phyloP scores from a whole-genome alignment of 2,113 vertebrate species.

The Jaculus jaculus region DNA sequence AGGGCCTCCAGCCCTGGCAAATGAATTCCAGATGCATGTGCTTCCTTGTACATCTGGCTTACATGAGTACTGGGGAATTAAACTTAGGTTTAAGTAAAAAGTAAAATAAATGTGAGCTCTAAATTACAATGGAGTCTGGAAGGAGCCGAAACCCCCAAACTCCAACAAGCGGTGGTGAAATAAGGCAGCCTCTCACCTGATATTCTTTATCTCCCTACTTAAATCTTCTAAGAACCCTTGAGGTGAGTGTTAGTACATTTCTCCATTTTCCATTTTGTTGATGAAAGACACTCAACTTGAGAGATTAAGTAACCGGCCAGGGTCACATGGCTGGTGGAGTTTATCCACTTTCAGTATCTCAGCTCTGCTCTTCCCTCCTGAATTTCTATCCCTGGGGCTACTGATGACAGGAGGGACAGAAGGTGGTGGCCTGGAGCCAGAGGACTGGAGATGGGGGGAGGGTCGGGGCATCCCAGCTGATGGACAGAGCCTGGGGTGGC shows the following conservation, averaged over 20 bases:
- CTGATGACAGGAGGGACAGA: not conserved
- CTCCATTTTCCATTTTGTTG: not conserved
- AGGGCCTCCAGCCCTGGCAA: too few relatives aligned
- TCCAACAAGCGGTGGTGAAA: not conserved
- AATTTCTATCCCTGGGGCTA: not conserved
- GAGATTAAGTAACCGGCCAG: not conserved
- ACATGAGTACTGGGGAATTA: too few relatives aligned
- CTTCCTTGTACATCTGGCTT: too few relatives aligned
- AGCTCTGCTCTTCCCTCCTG: not conserved
- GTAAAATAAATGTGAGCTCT: too few relatives aligned
- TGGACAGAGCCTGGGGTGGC: not conserved
- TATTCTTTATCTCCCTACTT: not conserved
- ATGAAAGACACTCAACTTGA: not conserved
- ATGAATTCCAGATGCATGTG: too few relatives aligned
- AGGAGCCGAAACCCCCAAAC: not conserved
- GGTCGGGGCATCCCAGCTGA: too few relatives aligned
- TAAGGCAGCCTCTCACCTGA: not conserved
- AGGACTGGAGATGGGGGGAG: not conserved
- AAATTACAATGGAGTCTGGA: not conserved
- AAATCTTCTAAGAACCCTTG: not conserved
- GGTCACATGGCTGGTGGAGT: not conserved
- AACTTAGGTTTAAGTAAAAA: too few relatives aligned
- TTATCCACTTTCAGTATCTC: not conserved
- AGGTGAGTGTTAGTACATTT: not conserved
- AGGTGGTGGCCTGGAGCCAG: not conserved